Percentiles rank a stretch among this genome's conserved stretches.
Evolutionary conservation across 92 coral and sea anemone species (phyloP).

Genomic region (Micromussa lordhowensis): DNA sequence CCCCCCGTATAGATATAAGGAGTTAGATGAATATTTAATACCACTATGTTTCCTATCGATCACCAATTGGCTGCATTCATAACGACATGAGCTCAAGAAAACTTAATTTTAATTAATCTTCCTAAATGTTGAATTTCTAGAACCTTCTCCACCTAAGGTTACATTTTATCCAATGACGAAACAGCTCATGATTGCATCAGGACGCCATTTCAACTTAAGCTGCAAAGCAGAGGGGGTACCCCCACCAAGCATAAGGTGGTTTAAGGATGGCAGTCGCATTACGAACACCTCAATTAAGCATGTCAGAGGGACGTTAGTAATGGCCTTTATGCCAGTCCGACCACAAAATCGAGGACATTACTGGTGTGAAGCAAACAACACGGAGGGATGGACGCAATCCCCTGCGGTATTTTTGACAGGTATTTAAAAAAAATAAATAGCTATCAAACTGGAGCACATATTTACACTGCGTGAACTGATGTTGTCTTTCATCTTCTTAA

Average conservation of each 20-base stretch:
- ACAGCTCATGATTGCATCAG: neutral
- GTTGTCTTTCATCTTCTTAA: neutral
- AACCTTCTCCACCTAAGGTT: neutral
- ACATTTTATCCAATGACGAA: neutral
- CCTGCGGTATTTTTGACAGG: neutral
- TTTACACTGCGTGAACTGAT: neutral
- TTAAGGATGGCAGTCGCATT: neutral
- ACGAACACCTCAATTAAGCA: neutral
- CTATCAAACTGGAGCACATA: neutral
- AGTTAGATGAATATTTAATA: no score
- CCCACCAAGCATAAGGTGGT: neutral
- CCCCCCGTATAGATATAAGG: no score
- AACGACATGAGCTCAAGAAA: neutral
- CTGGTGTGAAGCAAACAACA: slow-evolving; percentile 41
- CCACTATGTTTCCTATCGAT: no score
- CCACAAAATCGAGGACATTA: slow-evolving; percentile 22
- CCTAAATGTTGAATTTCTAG: neutral
- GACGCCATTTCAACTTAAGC: neutral
- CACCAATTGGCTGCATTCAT: neutral
- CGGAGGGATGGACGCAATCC: slow-evolving; percentile 1
- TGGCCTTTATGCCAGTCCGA: neutral
- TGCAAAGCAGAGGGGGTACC: neutral
- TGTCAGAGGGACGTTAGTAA: neutral
- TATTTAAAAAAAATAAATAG: neutral
- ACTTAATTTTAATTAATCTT: neutral